These are phyloP conservation scores for Eurytoma adleriae DNA, from an alignment of 2,888 invertebrate genomes.

Conservation along the genomic window DNA sequence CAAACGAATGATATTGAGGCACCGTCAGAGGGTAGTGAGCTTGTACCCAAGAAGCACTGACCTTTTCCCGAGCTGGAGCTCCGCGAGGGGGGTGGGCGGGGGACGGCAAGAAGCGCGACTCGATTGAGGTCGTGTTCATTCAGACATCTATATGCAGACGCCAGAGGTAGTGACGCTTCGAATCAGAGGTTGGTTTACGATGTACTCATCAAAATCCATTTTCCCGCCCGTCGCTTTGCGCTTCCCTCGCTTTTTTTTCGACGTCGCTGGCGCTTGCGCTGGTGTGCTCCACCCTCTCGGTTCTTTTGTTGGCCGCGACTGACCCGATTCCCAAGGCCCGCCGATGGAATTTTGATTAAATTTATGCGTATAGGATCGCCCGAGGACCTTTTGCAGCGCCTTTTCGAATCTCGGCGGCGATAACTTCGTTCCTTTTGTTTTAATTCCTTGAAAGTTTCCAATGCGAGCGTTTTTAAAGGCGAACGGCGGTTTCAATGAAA, in stretches of 20 bases:
- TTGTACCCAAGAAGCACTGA: conserved; percentile 41
- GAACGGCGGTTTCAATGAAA: background rate
- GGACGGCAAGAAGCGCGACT: conserved; percentile 13
- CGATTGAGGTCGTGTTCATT: conserved; percentile 45
- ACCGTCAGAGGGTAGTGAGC: background rate
- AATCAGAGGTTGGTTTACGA: conserved; percentile 10
- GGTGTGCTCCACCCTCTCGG: no score
- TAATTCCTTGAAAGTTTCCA: conserved; percentile 28
- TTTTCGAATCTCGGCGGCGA: no score
- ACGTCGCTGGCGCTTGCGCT: no score
- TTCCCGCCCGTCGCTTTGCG: background rate
- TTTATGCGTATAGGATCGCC: conserved; percentile 25
- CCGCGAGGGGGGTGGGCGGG: background rate
- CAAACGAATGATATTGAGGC: background rate
- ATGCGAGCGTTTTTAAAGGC: background rate
- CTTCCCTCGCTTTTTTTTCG: background rate
- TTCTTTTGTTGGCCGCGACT: background rate
- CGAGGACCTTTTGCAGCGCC: background rate
- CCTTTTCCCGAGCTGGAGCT: conserved; percentile 17
- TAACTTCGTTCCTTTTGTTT: background rate
- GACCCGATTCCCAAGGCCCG: conserved; percentile 37
- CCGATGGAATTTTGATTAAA: conserved; percentile 50
- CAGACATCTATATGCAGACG: conserved; percentile 16
- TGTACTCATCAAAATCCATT: conserved; percentile 30
- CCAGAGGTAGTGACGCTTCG: background rate